Evolutionary conservation across 1,140 invertebrate genomes (phyloP), one percentile per base, ranked within the genome.

Genomic region (Coelopa frigida): DNA sequence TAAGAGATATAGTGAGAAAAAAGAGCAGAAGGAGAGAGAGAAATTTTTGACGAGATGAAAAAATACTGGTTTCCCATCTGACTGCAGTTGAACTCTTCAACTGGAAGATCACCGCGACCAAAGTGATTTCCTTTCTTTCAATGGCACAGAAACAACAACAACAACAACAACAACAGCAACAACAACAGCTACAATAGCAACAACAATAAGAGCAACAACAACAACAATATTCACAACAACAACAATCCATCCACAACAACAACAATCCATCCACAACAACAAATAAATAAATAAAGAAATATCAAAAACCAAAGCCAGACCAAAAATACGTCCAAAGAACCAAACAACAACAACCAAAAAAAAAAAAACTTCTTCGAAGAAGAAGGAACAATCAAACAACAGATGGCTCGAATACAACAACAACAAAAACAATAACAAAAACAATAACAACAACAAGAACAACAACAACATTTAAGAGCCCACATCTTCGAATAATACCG

Each of bases 351-450:
- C n/a, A n/a, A n/a, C n/a, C n/a, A n/a, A n/a, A n/a, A n/a, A 61
- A 61, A 59, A 61, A 61, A 61, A 61, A 57, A 59, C 61, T 61
- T 61, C 59, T 61, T 62, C 61, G 61, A 55, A 35, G 33, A 35
- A 35, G n/a, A n/a, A n/a, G n/a, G n/a, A n/a, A n/a, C n/a, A n/a
- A n/a, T n/a, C 33, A 35, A 35, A 35, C 44, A 45, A 45, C 32
- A 26, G 22, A 45, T 45, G 18, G 21, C n/a, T 26, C 33, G n/a
- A n/a, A n/a, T n/a, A n/a, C n/a, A n/a, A n/a, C n/a, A n/a, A n/a
- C n/a, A n/a, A n/a, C n/a, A n/a, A n/a, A n/a, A n/a, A n/a, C n/a
- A n/a, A n/a, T n/a, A n/a, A n/a, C n/a, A n/a, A n/a, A n/a, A n/a
- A n/a, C n/a, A n/a, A n/a, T n/a, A n/a, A n/a, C n/a, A n/a, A n/a